These are phyloP conservation scores for Acanthosoma haemorrhoidale DNA, from an alignment of 2,888 invertebrate genomes.

Conservation along the genomic window DNA sequence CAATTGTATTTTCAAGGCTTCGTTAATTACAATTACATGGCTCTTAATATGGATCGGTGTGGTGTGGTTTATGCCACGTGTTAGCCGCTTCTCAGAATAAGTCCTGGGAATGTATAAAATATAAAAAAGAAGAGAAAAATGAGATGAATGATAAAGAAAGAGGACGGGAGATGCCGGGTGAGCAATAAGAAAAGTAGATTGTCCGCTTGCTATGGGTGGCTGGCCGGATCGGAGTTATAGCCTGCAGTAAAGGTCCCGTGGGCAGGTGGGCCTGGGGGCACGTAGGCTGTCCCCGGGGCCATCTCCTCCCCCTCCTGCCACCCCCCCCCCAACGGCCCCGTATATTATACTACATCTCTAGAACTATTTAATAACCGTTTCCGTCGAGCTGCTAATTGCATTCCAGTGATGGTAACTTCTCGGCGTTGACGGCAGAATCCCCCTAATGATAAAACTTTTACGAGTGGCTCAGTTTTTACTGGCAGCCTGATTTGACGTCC, in stretches of 20 bases:
- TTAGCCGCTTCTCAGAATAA: too few species aligned
- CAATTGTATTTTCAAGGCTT: too few species aligned
- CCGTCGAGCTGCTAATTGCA: conserved; percentile 4
- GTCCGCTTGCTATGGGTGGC: too few species aligned
- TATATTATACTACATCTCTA: too few species aligned
- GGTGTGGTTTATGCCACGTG: too few species aligned
- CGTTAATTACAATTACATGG: too few species aligned
- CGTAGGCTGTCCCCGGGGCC: too few species aligned
- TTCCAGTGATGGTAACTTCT: neutral
- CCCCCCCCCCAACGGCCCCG: neutral
- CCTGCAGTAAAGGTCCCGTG: neutral
- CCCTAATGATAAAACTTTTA: conserved; percentile 1
- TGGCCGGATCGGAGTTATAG: neutral
- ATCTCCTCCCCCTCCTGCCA: neutral
- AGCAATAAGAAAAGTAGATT: too few species aligned
- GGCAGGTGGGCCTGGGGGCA: neutral
- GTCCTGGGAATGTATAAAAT: too few species aligned
- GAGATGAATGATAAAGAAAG: neutral
- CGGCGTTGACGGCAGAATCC: neutral
- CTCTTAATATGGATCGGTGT: too few species aligned
- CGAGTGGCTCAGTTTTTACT: neutral
- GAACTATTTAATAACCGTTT: conserved; percentile 14
- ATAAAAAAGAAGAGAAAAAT: neutral
- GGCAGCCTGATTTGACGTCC: neutral
- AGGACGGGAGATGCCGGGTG: neutral